Evolutionary conservation across 2,113 vertebrate genomes (phyloP).

Genomic region (Prionailurus bengalensis): DNA sequence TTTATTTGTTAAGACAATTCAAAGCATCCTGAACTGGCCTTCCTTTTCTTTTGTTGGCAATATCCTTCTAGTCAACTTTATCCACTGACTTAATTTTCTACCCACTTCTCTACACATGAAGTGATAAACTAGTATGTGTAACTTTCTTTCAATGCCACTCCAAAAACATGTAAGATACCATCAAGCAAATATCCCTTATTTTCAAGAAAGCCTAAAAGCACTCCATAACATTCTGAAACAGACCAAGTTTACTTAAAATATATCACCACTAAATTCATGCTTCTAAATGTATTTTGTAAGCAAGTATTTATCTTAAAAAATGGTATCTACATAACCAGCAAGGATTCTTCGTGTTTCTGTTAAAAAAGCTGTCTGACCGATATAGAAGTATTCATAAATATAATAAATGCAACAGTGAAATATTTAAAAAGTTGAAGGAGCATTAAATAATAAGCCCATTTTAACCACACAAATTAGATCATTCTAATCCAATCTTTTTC

Average conservation of each 20-base stretch:
- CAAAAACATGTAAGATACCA: neutral
- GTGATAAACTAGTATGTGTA: neutral
- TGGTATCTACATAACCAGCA: neutral
- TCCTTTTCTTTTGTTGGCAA: neutral
- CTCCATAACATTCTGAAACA: neutral
- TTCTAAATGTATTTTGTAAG: neutral
- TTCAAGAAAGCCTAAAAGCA: slow-evolving; percentile 49
- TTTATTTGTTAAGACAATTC: slow-evolving; percentile 12
- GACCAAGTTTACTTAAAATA: neutral
- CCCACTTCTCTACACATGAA: neutral
- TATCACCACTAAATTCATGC: neutral
- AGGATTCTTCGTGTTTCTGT: neutral
- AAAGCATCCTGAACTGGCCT: neutral
- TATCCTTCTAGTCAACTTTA: neutral
- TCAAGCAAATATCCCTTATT: slow-evolving; percentile 23
- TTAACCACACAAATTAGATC: neutral
- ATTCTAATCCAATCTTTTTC: neutral
- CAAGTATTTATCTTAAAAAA: slow-evolving; percentile 52
- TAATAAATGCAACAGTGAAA: neutral
- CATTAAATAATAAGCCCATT: neutral
- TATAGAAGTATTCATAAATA: slow-evolving; percentile 32
- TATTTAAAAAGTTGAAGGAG: neutral
- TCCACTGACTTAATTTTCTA: slow-evolving; percentile 21
- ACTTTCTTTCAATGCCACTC: neutral
- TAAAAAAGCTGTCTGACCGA: slow-evolving; percentile 13